Conservation (phyloP, 92 coral and sea anemone genomes). For the Actinernus sp. region DNA sequence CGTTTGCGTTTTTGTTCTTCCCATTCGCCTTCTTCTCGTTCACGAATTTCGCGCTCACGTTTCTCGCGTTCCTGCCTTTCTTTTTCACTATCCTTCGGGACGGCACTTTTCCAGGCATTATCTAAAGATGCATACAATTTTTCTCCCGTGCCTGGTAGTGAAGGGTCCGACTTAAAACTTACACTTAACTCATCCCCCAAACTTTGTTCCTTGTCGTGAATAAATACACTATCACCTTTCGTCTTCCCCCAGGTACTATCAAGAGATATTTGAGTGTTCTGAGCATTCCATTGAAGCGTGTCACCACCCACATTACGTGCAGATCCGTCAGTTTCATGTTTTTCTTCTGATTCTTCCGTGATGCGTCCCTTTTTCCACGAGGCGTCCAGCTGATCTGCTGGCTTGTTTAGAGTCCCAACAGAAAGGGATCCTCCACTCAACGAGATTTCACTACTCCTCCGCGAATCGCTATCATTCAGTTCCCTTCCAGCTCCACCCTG, state of each 20-base stretch:
- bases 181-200: slow-evolving; percentile 5
- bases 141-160: slow-evolving; percentile 1
- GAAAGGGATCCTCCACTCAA: slow-evolving; percentile 53
- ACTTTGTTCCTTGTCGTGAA: slow-evolving; percentile 9
- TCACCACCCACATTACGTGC: neutral
- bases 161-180: slow-evolving; percentile 4
- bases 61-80: slow-evolving; percentile 34
- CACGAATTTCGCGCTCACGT: slow-evolving; percentile 30
- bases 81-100: slow-evolving; percentile 7
- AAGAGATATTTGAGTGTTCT: slow-evolving; percentile 9
- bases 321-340: neutral
- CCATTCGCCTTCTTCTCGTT: slow-evolving; percentile 67
- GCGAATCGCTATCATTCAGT: slow-evolving; percentile 38
- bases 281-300: neutral
- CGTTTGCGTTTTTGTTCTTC: slow-evolving; percentile 39
- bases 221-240: neutral
- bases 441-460: slow-evolving; percentile 54
- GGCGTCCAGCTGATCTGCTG: slow-evolving; percentile 7
- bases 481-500: slow-evolving; percentile 24
- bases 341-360: neutral
- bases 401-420: slow-evolving; percentile 39
- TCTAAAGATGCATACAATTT: slow-evolving; percentile 29
- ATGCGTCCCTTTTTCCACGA: neutral
- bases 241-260: slow-evolving; percentile 25
- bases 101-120: slow-evolving; percentile 40